These are phyloP conservation scores for Papilio helenus DNA, from an alignment of 1,140 invertebrate genomes.

Conservation along the genomic window DNA sequence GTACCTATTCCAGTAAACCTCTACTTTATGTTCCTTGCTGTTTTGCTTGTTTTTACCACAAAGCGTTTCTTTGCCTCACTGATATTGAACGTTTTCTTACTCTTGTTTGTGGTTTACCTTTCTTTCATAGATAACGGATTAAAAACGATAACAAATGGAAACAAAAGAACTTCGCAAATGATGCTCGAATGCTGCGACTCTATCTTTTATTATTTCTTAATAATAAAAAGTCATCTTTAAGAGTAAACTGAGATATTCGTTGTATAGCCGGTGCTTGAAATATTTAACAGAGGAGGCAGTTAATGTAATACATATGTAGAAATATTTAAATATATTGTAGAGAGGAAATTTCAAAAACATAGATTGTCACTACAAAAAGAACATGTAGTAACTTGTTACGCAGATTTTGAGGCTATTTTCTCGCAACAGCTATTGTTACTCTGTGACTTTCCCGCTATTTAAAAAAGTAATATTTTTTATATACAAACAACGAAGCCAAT, in stretches of 20 bases:
- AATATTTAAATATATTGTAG: background rate
- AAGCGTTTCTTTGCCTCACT: background rate
- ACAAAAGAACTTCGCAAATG: background rate
- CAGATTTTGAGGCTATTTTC: background rate
- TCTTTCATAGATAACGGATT: conserved; percentile 1
- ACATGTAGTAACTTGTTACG: background rate
- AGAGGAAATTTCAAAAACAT: background rate
- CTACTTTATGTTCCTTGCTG: background rate
- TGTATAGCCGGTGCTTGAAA: too few species aligned
- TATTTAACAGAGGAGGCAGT: too few species aligned
- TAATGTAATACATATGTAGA: too few species aligned
- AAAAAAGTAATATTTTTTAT: background rate
- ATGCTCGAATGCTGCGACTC: background rate
- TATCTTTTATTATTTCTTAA: background rate
- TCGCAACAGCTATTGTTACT: background rate
- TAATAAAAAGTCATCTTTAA: background rate
- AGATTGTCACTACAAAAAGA: background rate
- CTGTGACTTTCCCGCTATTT: background rate
- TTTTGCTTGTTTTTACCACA: background rate
- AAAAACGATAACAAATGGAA: background rate
- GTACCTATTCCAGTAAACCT: background rate
- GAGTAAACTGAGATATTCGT: too few species aligned
- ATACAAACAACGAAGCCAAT: background rate
- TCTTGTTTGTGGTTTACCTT: conserved; percentile 12
- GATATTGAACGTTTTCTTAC: conserved; percentile 15